Evolutionary conservation across 2,113 vertebrate species (phyloP).

Genomic region (Cyanistes caeruleus): DNA sequence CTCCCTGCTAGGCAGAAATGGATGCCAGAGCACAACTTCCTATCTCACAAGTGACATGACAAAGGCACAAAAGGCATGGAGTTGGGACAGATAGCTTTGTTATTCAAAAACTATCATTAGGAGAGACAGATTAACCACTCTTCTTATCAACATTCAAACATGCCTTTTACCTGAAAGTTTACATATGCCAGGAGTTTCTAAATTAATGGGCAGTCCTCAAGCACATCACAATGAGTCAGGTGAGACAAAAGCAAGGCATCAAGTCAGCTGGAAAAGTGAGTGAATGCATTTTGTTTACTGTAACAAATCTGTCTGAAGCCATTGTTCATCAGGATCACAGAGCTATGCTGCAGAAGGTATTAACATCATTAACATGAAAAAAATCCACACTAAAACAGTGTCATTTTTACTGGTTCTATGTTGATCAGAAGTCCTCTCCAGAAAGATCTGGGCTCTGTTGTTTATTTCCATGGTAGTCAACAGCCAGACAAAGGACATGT

Average conservation of each 20-base stretch:
- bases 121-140: neutral
- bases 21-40: neutral
- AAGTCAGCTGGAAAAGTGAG: neutral
- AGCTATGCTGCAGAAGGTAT: neutral
- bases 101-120: neutral
- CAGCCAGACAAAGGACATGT: neutral
- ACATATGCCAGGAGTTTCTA: neutral
- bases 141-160: neutral
- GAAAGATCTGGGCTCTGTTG: neutral
- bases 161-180: neutral
- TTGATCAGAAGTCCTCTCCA: neutral
- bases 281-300: neutral
- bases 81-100: neutral
- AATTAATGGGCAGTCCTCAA: neutral
- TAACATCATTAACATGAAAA: neutral
- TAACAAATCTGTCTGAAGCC: fast-evolving
- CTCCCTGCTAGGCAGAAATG: neutral
- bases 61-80: neutral
- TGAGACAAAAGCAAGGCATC: neutral
- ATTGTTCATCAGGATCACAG: neutral
- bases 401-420: neutral
- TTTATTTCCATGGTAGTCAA: neutral
- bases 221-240: neutral
- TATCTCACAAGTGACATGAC: neutral
- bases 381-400: fast-evolving